Conservation (phyloP, 2,797 vertebrate species). For the Halcyon badia region DNA sequence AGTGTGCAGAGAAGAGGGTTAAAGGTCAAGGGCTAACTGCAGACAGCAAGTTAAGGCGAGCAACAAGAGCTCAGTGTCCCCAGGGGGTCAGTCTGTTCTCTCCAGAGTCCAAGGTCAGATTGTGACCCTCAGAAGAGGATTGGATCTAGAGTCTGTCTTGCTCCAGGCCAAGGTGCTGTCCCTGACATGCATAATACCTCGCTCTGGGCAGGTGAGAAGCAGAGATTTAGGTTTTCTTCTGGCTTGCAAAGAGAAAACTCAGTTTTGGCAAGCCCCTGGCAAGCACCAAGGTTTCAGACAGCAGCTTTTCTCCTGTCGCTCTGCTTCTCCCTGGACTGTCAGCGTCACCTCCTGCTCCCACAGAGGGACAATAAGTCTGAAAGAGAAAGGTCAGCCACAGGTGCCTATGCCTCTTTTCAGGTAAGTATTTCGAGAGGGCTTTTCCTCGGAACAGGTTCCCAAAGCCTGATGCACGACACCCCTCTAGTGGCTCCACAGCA, state of each 20-base stretch:
- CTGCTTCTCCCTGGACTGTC: neutral
- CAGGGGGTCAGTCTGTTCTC: neutral
- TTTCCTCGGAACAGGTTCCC: neutral
- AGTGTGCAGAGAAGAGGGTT: neutral
- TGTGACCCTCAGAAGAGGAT: neutral
- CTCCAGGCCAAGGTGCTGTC: neutral
- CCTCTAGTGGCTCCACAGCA: conserved; percentile 50
- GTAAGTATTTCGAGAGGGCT: neutral
- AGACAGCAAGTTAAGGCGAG: neutral
- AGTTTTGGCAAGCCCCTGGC: neutral
- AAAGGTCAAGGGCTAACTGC: neutral
- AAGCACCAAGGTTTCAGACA: neutral
- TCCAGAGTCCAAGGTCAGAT: neutral
- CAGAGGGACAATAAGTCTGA: neutral
- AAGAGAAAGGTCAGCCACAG: neutral
- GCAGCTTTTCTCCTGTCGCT: neutral
- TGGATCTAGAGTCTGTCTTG: neutral
- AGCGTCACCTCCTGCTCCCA: neutral
- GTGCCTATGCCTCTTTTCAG: neutral
- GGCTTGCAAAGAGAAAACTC: neutral
- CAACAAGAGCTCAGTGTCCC: neutral
- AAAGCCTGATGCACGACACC: conserved; percentile 10
- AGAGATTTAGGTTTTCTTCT: neutral
- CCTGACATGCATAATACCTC: neutral
- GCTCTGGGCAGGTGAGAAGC: neutral